These are phyloP conservation scores for Corvus cornix DNA, from an alignment of 2,113 vertebrate species.

Conservation along the genomic window DNA sequence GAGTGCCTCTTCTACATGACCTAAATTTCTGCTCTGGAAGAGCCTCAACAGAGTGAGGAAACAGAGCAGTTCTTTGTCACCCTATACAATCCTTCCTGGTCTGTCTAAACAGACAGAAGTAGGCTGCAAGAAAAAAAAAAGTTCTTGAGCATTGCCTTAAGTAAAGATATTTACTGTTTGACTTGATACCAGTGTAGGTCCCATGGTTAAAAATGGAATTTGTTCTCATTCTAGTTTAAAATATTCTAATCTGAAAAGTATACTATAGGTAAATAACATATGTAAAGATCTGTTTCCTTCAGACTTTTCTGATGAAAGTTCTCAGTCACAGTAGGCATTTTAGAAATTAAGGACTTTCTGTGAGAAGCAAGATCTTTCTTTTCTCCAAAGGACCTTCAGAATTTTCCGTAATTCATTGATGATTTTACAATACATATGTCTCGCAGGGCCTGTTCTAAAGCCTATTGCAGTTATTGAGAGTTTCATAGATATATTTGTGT, in stretches of 20 bases:
- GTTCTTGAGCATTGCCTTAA: not conserved
- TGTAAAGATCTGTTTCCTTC: not conserved
- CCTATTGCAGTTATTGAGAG: not conserved
- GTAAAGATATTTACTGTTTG: not conserved
- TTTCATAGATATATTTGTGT: not conserved
- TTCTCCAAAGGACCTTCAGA: not conserved
- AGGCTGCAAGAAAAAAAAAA: not conserved
- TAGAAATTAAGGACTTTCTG: not conserved
- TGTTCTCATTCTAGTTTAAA: not conserved
- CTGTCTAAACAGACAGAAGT: not conserved
- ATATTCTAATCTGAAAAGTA: not conserved
- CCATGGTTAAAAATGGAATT: not conserved
- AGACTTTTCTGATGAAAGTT: not conserved
- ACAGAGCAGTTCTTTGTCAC: not conserved
- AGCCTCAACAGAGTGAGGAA: not conserved
- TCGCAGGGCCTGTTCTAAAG: not conserved
- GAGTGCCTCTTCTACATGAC: not conserved
- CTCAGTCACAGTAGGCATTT: not conserved
- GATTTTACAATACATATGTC: not conserved
- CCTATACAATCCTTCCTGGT: not conserved
- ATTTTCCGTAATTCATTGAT: not conserved
- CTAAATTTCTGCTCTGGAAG: not conserved
- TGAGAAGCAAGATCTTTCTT: not conserved
- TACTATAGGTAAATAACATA: not conserved
- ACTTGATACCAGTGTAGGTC: not conserved